Evolutionary conservation across 2,888 invertebrate genomes (phyloP), one percentile per base, ranked within the genome.

Genomic region (Machimus atricapillus): DNA sequence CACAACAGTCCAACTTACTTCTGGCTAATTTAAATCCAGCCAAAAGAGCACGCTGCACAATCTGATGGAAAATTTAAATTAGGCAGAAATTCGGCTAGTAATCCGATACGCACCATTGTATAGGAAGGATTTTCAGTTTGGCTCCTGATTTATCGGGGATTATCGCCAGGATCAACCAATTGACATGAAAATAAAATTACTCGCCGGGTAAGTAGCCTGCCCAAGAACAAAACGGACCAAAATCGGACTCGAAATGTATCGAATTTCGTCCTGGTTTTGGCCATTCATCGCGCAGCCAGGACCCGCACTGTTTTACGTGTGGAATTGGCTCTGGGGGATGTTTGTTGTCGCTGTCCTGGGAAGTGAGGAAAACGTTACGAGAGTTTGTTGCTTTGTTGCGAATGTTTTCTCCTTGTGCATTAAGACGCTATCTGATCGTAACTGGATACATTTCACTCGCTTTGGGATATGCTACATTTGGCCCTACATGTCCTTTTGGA

Each of bases 181-280:
- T 86, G 86, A 86, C 81, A 81, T 86, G 73, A 86, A 86, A 86
- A 86, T 86, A 86, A 86, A 86, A 86, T 81, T 81, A 86, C 66
- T 86, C 66, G 43, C 31, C 12, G 27, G 74, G 74, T 74, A 43
- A 74, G 9, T n/a, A 74, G 83, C 16, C 23, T 58, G 82, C 12
- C 16, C 23, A 34, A 56, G 82, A 86, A 76, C 85, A 86, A 56
- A 86, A 66, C 66, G 27, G 14, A 19, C 14, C 27, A 56, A 79
- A 37, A 79, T 77, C 27, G 77, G 78, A 37, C 37, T 58, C 56
- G 56, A 86, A 86, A 86, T 86, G 86, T 86, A 86, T 86, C 86
- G 31, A 79, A 86, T 86, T 86, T 78, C 86, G 46, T 85, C 31
- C 40, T 40, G 74, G 40, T 73, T 46, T 27, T 66, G 85, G 40